Percentiles rank a stretch among this genome's conserved stretches.
phyloP scores from a whole-genome alignment of 2,113 vertebrate species.

The Herpailurus yagouaroundi region DNA sequence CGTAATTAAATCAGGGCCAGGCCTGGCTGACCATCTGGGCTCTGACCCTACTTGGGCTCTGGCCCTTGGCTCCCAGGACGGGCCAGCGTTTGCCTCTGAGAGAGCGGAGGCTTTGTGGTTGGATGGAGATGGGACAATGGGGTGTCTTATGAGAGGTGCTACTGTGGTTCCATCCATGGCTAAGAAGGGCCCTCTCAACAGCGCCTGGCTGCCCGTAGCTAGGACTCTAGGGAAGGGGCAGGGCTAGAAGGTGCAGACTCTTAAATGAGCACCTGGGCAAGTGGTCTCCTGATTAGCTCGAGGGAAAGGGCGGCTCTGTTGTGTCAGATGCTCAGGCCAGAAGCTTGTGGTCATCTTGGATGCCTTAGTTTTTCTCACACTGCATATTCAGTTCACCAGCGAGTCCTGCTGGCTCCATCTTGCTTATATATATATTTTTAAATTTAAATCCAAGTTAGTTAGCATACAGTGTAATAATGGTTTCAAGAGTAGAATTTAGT shows the following conservation, averaged over 20 bases:
- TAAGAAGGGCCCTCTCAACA: neutral
- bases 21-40: conserved; percentile 18
- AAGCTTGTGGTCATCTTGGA: neutral
- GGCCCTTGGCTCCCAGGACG: neutral
- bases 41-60: conserved; percentile 23
- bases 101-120: neutral
- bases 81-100: neutral
- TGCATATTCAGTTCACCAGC: neutral
- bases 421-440: neutral
- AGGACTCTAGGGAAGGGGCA: neutral
- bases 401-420: neutral
- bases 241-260: neutral
- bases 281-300: neutral
- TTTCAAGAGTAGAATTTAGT: no score
- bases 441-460: no score
- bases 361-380: neutral
- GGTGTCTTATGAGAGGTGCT: neutral
- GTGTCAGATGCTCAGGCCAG: neutral
- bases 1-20: conserved; percentile 63
- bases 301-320: neutral
- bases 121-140: neutral
- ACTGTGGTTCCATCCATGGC: neutral
- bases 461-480: no score
- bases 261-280: neutral
- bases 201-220: neutral